Evolutionary conservation across 1,140 invertebrate species (phyloP).

Genomic region (Catajapyx aquilonaris): DNA sequence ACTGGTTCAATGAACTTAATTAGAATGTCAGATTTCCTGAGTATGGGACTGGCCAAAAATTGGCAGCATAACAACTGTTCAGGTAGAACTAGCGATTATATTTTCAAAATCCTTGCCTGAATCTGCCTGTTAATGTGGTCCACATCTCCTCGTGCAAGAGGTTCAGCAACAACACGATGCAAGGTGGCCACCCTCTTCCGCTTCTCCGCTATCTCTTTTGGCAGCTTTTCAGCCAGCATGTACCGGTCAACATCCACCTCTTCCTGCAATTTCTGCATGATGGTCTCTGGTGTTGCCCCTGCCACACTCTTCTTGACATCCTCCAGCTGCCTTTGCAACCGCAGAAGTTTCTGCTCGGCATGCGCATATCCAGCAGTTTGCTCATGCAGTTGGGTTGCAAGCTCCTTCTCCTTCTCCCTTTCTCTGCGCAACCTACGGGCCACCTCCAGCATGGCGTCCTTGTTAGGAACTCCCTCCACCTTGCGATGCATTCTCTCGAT

Average conservation of each 20-base stretch:
- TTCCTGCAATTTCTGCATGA: conserved; percentile 47
- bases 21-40: no score
- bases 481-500: conserved; percentile 47
- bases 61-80: no score
- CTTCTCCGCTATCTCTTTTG: conserved; percentile 38
- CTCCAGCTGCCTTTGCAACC: conserved; percentile 31
- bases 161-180: conserved; percentile 38
- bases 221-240: conserved; percentile 55
- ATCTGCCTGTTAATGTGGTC: no score
- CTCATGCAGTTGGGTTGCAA: conserved; percentile 35
- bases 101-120: no score
- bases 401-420: conserved; percentile 45
- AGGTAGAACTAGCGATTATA: no score
- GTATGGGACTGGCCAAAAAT: no score
- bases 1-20: no score
- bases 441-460: conserved; percentile 34
- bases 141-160: conserved; percentile 41
- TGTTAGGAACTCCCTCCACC: conserved; percentile 28
- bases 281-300: conserved; percentile 30
- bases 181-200: conserved; percentile 45
- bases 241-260: conserved; percentile 52
- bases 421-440: conserved; percentile 45
- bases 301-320: conserved; percentile 28
- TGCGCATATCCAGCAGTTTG: conserved; percentile 28
- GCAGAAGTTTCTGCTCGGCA: conserved; percentile 27